Evolutionary conservation across 2,888 invertebrate genomes (phyloP).

Genomic region (Lithophane semibrunnea): DNA sequence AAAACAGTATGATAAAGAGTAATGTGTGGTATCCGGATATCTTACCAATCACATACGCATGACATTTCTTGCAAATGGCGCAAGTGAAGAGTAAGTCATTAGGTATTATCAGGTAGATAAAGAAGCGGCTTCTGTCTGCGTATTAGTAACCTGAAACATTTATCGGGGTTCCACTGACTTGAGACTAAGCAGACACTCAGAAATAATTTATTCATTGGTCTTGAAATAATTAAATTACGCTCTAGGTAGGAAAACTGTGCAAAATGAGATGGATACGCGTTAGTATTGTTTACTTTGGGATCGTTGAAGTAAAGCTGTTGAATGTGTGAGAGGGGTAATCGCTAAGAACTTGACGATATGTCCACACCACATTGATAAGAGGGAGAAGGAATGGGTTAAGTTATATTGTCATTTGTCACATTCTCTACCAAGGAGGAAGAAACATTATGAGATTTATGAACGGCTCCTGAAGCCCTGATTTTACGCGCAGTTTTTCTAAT

Average conservation of each 20-base stretch:
- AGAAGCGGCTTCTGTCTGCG: slow-evolving; percentile 5
- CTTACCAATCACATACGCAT: slow-evolving; percentile 11
- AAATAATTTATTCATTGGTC: background rate
- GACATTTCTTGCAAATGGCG: slow-evolving; percentile 26
- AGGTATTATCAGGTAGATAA: slow-evolving; percentile 13
- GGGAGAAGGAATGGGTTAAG: background rate
- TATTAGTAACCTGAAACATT: slow-evolving; percentile 8
- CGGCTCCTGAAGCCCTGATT: background rate
- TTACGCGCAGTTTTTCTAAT: background rate
- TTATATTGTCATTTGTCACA: background rate
- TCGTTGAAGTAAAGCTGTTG: background rate
- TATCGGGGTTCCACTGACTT: background rate
- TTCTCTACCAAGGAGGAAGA: background rate
- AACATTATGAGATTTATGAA: background rate
- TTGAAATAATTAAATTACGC: background rate
- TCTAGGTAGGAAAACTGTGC: background rate
- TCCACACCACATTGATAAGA: background rate
- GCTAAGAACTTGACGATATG: background rate
- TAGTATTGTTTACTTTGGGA: background rate
- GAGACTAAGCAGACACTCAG: background rate
- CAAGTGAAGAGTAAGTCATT: background rate
- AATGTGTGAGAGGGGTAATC: background rate
- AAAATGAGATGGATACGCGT: background rate
- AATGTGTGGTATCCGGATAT: slow-evolving; percentile 32
- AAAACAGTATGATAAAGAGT: slow-evolving; percentile 19